These are phyloP conservation scores for Drepana falcataria DNA, from an alignment of 2,888 invertebrate species.

Conservation along the genomic window DNA sequence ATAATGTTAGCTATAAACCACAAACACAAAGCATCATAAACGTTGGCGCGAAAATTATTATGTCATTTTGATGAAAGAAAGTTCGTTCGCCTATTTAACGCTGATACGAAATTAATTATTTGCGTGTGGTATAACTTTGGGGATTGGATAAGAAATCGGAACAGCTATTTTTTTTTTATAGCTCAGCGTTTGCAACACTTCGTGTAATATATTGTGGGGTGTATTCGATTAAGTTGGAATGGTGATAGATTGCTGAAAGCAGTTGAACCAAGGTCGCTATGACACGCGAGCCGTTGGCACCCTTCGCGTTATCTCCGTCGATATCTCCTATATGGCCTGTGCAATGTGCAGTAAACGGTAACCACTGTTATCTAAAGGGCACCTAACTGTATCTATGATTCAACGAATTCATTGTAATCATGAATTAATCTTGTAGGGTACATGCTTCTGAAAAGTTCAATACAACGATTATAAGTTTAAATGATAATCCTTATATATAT, in stretches of 20 bases:
- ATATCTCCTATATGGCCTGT: conserved; percentile 34
- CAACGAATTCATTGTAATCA: no score
- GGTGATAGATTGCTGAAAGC: conserved; percentile 47
- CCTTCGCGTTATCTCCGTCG: conserved; percentile 47
- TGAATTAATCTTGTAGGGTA: no score
- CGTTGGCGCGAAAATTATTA: background rate
- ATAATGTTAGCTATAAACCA: background rate
- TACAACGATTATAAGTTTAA: no score
- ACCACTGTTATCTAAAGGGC: background rate
- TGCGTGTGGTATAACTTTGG: background rate
- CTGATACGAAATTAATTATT: background rate
- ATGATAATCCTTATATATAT: no score
- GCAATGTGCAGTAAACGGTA: conserved; percentile 7
- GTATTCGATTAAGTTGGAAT: conserved; percentile 64
- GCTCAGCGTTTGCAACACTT: conserved; percentile 31
- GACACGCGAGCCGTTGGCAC: conserved; percentile 53
- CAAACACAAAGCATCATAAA: background rate
- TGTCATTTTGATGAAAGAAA: background rate
- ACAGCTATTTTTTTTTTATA: conserved; percentile 15
- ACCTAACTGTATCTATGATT: background rate
- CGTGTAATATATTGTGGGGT: conserved; percentile 38
- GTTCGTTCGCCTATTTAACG: background rate
- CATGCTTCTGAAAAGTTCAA: no score
- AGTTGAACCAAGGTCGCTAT: conserved; percentile 42
- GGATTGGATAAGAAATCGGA: background rate